phyloP scores from a whole-genome alignment of 2,797 vertebrate species.

The Xenops minutus region DNA sequence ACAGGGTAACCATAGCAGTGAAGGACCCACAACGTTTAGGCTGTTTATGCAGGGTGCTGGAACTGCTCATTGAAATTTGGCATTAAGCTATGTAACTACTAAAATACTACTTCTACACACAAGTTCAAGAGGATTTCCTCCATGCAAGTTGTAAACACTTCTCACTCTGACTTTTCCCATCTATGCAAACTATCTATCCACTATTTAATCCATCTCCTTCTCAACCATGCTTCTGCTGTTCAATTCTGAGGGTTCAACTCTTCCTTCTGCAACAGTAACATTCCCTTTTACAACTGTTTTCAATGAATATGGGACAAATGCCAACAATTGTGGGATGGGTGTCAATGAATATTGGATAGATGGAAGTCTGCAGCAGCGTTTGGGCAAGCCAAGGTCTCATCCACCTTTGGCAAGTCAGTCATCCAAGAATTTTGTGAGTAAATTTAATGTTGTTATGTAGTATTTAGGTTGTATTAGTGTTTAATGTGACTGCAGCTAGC shows the following conservation, averaged over 20 bases:
- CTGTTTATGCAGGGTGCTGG: background rate
- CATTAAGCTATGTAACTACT: background rate
- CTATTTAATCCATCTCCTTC: background rate
- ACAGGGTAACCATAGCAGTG: rapidly evolving
- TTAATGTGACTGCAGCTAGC: background rate
- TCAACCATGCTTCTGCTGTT: background rate
- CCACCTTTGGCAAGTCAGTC: background rate
- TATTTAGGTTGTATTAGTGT: background rate
- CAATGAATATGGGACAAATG: background rate
- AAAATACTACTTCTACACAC: background rate
- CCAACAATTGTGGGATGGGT: background rate
- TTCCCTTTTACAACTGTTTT: background rate
- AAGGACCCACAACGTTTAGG: rapidly evolving
- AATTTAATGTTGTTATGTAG: background rate
- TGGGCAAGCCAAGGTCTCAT: background rate
- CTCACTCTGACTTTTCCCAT: background rate
- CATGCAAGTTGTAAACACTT: background rate
- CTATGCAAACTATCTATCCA: background rate
- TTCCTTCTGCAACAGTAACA: background rate
- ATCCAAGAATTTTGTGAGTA: background rate
- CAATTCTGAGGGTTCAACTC: background rate
- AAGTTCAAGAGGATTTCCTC: background rate
- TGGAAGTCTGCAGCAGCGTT: background rate
- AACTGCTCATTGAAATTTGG: background rate
- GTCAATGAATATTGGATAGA: background rate